These are phyloP conservation scores for Matsumyia berberina DNA, from an alignment of 2,888 invertebrate species.

Conservation along the genomic window DNA sequence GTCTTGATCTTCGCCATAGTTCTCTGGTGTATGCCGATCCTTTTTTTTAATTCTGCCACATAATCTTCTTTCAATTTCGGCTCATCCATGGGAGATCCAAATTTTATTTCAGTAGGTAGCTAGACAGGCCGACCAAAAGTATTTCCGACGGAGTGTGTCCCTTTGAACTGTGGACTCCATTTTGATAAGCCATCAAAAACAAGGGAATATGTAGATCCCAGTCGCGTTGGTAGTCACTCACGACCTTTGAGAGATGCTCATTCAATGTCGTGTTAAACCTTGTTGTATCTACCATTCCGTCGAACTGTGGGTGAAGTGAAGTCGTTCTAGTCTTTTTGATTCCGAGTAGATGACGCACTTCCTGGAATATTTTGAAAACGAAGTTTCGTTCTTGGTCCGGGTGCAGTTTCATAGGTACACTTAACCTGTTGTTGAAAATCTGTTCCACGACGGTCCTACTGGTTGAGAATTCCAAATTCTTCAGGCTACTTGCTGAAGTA, in stretches of 20 bases:
- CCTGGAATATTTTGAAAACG: not conserved
- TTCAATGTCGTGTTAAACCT: not conserved
- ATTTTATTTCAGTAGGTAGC: slow-evolving; percentile 80
- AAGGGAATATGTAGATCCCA: no score
- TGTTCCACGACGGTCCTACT: no score
- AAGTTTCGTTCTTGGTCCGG: not conserved
- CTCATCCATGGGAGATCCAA: not conserved
- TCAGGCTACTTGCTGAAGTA: not conserved
- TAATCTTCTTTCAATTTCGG: not conserved
- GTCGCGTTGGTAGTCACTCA: no score
- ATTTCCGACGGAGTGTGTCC: no score
- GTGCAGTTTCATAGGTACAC: not conserved
- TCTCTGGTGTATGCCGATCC: not conserved
- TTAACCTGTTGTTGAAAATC: no score
- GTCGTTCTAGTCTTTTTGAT: not conserved
- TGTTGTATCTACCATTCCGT: not conserved
- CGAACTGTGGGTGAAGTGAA: not conserved
- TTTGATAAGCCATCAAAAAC: no score
- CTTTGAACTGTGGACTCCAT: no score
- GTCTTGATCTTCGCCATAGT: not conserved
- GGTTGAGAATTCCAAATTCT: not conserved
- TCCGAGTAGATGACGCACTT: not conserved
- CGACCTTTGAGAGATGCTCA: not conserved
- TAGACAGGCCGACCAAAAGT: not conserved
- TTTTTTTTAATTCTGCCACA: not conserved